phyloP scores from a whole-genome alignment of 2,888 invertebrate species.

The Orchesellides sinensis region DNA sequence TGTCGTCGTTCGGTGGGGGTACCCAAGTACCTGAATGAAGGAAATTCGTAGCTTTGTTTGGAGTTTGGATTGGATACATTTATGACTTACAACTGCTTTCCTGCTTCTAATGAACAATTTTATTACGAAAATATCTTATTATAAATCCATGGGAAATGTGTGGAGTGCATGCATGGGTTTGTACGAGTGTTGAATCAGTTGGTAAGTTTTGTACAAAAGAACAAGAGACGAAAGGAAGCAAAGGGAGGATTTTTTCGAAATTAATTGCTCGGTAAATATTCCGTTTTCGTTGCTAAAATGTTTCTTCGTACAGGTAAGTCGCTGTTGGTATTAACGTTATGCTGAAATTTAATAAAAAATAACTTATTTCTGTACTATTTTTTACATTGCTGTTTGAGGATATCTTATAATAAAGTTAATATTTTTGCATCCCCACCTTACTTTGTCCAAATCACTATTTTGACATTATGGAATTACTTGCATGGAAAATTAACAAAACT shows the following conservation, averaged over 20 bases:
- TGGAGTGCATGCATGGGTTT: background rate
- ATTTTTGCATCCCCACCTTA: no score
- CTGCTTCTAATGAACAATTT: background rate
- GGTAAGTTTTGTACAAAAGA: constrained; percentile 14
- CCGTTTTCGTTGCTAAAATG: no score
- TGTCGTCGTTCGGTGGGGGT: constrained; percentile 21
- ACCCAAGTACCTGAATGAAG: background rate
- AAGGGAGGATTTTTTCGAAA: constrained; percentile 23
- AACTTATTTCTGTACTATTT: no score
- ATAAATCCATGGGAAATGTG: constrained; percentile 16
- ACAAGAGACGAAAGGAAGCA: constrained; percentile 36
- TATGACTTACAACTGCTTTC: constrained; percentile 15
- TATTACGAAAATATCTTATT: background rate
- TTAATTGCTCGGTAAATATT: constrained; percentile 23
- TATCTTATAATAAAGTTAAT: no score
- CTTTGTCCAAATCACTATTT: no score
- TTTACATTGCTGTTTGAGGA: no score
- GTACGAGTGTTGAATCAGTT: no score
- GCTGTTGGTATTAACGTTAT: no score
- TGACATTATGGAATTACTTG: no score
- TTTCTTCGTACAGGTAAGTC: no score
- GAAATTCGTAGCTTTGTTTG: background rate
- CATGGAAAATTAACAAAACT: no score
- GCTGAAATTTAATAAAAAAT: no score
- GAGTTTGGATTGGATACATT: constrained; percentile 19